phyloP scores from a whole-genome alignment of 2,797 vertebrate genomes.

The Notoglanidium macrostoma region DNA sequence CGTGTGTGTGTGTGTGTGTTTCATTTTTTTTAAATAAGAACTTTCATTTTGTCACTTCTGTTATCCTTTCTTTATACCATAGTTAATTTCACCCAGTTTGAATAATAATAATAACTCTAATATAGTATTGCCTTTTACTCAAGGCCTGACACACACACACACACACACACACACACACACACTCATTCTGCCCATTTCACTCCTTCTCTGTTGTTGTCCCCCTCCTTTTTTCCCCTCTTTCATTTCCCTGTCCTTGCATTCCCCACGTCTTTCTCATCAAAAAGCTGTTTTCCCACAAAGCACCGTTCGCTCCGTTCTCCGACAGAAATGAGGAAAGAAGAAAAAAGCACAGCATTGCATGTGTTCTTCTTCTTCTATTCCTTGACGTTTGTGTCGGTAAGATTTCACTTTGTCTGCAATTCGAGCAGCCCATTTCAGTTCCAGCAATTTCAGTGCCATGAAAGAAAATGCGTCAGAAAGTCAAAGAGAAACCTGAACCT shows the following conservation, averaged over 20 bases:
- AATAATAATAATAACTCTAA: not conserved
- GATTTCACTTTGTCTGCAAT: not conserved
- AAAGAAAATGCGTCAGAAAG: not conserved
- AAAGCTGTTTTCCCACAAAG: not conserved
- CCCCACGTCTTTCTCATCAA: not conserved
- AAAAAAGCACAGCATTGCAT: not conserved
- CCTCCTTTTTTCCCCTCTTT: not conserved
- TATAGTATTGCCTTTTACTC: not conserved
- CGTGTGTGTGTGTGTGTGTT: not conserved
- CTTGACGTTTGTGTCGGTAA: not conserved
- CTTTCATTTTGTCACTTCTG: not conserved
- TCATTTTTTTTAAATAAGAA: not conserved
- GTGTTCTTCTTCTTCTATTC: not conserved
- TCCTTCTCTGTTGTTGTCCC: not conserved
- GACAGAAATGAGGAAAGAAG: not conserved
- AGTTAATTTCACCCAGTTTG: slow-evolving; percentile 19
- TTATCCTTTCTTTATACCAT: not conserved
- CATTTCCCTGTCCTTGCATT: slow-evolving; percentile 29
- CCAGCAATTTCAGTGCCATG: not conserved
- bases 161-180: not conserved
- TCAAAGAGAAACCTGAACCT: slow-evolving; percentile 1
- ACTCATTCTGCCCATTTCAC: not conserved
- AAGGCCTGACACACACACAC: slow-evolving; percentile 3
- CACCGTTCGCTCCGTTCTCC: not conserved
- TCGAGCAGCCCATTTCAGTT: not conserved